Base-by-base conservation (phyloP, 2,888 invertebrate genomes). In the Atethmia centrago region DNA sequence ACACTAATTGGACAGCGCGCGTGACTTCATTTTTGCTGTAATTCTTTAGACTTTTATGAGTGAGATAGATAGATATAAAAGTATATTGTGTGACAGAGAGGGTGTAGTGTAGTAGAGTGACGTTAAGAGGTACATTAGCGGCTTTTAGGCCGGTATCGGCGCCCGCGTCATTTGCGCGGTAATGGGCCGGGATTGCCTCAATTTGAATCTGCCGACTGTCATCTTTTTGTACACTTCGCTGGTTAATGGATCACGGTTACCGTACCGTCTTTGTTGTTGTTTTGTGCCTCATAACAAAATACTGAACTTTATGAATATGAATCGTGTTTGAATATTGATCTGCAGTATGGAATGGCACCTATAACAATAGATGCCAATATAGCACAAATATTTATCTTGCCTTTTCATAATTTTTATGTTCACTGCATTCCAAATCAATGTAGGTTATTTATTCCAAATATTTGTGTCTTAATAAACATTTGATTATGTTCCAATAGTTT, bases 141-240 rank as follows among this genome's bases (percentile, higher is more conserved):
- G 93, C 95, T 94, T 94, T 94, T 92, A 94, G 92, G 79, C 79
- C 85, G 86, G 88, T 92, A 90, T 92, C 93, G 91, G 91, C 90
- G 92, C 89, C 90, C 87, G 88, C 90, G 92, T 93, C 94, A 94
- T 94, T 95, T 93, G 93, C 91, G 88, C 90, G 81, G 92, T 94
- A 95, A 95, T 95, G 92, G 92, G 79, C 85, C 88, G 86, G 91
- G 93, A 93, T 94, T 92, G 92, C 93, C 90, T 92, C 93, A 92
- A 93, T 93, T 94, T 93, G 92, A 93, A 93, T 92, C 90, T 90
- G 89, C 90, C 87, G 90, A 88, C 89, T 85, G 89, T 90, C 89
- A 90, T 89, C 88, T 89, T 87, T 86, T 89, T 88, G 86, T 89
- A 87, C 86, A 85, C 87, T 90, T 90, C 87, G 85, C 66, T 85